Percentiles rank a stretch among this genome's conserved stretches.
Evolutionary conservation across 2,888 invertebrate species (phyloP).

Genomic region (Microplitis manilae): DNA sequence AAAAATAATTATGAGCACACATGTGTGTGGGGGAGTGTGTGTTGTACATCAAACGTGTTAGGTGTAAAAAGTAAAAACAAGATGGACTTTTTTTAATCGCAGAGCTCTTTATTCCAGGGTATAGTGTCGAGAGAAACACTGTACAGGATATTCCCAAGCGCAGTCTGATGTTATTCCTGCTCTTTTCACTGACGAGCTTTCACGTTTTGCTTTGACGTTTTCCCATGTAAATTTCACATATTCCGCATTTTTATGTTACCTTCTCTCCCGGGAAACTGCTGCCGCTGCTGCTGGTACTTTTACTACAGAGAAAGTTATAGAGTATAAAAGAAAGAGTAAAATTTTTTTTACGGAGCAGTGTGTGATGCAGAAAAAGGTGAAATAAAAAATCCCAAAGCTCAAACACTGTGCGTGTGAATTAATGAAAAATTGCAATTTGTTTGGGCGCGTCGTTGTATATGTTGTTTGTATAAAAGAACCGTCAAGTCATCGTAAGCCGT

Average conservation of each 20-base stretch:
- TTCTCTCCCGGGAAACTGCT: constrained; percentile 21
- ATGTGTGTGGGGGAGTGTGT: background rate
- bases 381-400: background rate
- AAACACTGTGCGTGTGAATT: constrained; percentile 24
- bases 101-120: background rate
- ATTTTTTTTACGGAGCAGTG: background rate
- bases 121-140: constrained; percentile 6
- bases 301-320: background rate
- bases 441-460: background rate
- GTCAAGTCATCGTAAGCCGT: constrained; percentile 18
- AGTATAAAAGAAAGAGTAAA: constrained; percentile 11
- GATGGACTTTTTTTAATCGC: constrained; percentile 13
- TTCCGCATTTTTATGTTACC: constrained; percentile 19
- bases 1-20: constrained; percentile 12
- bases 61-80: constrained; percentile 21
- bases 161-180: constrained; percentile 23
- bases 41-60: background rate
- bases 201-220: constrained; percentile 29
- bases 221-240: constrained; percentile 8
- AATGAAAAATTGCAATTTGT: constrained; percentile 29
- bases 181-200: constrained; percentile 28
- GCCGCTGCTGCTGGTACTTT: background rate
- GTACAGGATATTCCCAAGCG: constrained; percentile 4
- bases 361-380: background rate
- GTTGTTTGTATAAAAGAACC: constrained; percentile 2